Evolutionary conservation across 2,888 invertebrate species (phyloP).

Genomic region (Ellobium chinense): DNA sequence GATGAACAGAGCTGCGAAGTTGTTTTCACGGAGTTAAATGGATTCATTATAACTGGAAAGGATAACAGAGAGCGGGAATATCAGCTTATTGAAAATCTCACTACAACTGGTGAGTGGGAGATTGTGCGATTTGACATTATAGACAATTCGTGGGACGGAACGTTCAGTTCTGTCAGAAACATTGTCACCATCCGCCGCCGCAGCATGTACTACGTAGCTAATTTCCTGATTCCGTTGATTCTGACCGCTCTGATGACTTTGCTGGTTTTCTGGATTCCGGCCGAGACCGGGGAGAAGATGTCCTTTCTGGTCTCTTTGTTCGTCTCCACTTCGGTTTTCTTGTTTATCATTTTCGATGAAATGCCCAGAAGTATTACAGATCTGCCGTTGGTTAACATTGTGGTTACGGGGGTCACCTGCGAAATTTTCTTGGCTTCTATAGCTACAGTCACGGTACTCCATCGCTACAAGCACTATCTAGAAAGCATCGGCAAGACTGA

Average conservation of each 20-base stretch:
- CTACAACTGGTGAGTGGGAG: slow-evolving; percentile 27
- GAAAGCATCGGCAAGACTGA: background rate
- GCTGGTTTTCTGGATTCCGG: slow-evolving; percentile 27
- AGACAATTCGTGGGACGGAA: background rate
- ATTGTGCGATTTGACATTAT: background rate
- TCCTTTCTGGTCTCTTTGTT: slow-evolving; percentile 25
- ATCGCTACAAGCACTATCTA: background rate
- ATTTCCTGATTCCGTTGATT: background rate
- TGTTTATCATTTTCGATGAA: slow-evolving; percentile 19
- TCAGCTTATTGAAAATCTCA: background rate
- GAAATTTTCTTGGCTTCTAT: slow-evolving; percentile 3
- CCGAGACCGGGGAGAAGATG: slow-evolving; percentile 27
- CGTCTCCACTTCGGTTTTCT: slow-evolving; percentile 10
- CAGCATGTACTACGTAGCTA: slow-evolving; percentile 14
- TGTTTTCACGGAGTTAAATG: background rate
- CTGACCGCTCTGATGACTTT: slow-evolving; percentile 4
- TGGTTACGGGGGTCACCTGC: background rate
- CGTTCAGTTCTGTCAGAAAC: background rate
- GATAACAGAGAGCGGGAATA: background rate
- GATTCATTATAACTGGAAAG: background rate
- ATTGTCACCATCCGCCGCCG: background rate
- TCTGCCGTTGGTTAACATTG: slow-evolving; percentile 14
- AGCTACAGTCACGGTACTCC: background rate
- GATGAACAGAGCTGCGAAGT: slow-evolving; percentile 1
- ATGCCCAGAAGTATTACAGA: background rate